Evolutionary conservation across 2,113 vertebrate genomes (phyloP).

Genomic region (Tachuris rubrigastra): DNA sequence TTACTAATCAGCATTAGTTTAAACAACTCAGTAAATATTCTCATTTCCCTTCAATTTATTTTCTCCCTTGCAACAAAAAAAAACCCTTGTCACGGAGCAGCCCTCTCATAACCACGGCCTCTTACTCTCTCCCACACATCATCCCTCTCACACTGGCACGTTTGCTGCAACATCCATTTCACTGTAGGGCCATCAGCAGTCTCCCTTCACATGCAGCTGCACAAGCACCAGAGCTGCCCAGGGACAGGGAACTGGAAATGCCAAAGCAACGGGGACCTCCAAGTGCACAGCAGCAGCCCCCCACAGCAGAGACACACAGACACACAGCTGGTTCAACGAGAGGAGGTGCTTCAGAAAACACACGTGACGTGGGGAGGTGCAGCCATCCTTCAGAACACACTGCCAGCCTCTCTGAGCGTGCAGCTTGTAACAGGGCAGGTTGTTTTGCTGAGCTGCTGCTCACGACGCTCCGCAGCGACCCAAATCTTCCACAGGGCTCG

Average conservation of each 20-base stretch:
- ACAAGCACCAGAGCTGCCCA: neutral
- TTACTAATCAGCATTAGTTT: slow-evolving; percentile 35
- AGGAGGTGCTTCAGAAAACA: neutral
- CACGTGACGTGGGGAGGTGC: neutral
- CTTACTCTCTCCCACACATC: slow-evolving; percentile 22
- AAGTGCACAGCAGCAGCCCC: neutral
- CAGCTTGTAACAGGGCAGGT: neutral
- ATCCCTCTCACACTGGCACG: neutral
- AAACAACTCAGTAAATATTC: neutral
- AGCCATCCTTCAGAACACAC: neutral
- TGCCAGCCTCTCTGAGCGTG: neutral
- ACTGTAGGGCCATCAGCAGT: neutral
- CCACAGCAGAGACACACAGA: neutral
- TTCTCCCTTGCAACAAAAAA: neutral
- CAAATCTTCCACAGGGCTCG: neutral
- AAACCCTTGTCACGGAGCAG: neutral
- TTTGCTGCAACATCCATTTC: slow-evolving; percentile 37
- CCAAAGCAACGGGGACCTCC: neutral
- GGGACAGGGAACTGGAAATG: neutral
- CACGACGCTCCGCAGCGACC: neutral
- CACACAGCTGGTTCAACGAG: neutral
- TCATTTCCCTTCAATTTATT: neutral
- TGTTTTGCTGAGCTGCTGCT: neutral
- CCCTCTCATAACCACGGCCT: neutral
- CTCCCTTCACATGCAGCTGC: neutral